phyloP scores from a whole-genome alignment of 1,140 invertebrate genomes.

The Dendrolimus punctatus region DNA sequence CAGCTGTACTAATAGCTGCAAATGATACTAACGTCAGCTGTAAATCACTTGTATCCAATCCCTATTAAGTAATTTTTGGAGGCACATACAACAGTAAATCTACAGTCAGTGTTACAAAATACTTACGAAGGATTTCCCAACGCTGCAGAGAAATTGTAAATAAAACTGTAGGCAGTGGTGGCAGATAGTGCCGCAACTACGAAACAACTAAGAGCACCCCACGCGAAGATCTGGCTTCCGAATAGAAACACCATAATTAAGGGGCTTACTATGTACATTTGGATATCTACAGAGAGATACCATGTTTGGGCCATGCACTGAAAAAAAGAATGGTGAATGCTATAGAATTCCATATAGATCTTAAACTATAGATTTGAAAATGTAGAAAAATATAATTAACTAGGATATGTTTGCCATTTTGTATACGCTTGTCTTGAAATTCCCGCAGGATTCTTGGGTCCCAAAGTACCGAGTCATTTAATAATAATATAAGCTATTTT shows the following conservation, averaged over 20 bases:
- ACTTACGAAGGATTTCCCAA: constrained; percentile 24
- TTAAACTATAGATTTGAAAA: too few relatives aligned
- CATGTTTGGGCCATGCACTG: constrained; percentile 74
- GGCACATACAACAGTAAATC: too few relatives aligned
- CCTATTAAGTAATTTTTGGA: too few relatives aligned
- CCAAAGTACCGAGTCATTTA: too few relatives aligned
- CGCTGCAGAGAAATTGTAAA: constrained; percentile 22
- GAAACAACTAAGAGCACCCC: constrained; percentile 14
- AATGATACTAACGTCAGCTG: too few relatives aligned
- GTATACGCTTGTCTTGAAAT: too few relatives aligned
- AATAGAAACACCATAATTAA: constrained; percentile 49
- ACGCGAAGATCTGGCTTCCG: constrained; percentile 15
- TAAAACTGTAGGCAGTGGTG: constrained; percentile 20
- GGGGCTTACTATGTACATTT: constrained; percentile 75
- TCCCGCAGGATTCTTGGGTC: too few relatives aligned
- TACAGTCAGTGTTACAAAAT: background rate
- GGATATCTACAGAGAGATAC: constrained; percentile 79
- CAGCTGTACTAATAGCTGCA: too few relatives aligned
- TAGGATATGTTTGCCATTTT: too few relatives aligned
- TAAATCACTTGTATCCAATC: too few relatives aligned
- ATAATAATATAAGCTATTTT: too few relatives aligned
- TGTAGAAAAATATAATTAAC: too few relatives aligned
- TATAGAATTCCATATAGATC: background rate
- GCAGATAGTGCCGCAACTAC: constrained; percentile 18
- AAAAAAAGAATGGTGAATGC: constrained; percentile 18